Conservation (phyloP, 2,797 vertebrate species). For the Notolabrus celidotus region DNA sequence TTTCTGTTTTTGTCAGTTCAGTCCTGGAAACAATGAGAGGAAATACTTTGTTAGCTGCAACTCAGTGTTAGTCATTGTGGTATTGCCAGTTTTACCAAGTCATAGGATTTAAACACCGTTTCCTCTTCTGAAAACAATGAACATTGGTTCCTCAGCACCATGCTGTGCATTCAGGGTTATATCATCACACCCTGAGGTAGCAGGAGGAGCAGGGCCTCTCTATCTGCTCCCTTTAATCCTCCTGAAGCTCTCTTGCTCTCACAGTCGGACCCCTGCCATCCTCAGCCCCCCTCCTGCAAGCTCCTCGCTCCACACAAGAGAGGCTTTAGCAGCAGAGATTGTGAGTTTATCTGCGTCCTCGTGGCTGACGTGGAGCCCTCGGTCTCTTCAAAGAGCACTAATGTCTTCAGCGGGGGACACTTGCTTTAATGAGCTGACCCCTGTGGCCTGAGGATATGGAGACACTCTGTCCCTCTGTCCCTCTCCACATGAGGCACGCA, state of each 20-base stretch:
- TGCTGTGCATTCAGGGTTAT: background rate
- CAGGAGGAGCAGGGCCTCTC: constrained; percentile 19
- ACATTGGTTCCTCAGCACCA: background rate
- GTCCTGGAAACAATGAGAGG: background rate
- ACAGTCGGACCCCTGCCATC: constrained; percentile 23
- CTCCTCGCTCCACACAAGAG: constrained; percentile 54
- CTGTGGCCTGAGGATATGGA: constrained; percentile 62
- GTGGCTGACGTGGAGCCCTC: constrained; percentile 52
- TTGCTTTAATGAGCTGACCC: constrained; percentile 55
- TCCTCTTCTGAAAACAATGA: background rate
- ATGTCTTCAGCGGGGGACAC: constrained; percentile 44
- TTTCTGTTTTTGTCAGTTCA: background rate
- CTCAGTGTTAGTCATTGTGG: background rate
- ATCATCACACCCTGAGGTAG: constrained; percentile 6
- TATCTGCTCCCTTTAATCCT: constrained; percentile 26
- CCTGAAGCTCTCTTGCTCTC: constrained; percentile 26
- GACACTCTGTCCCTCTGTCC: constrained; percentile 53
- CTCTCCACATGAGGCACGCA: constrained; percentile 35
- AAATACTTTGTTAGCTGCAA: background rate
- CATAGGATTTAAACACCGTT: background rate
- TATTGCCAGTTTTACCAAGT: background rate
- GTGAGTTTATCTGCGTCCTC: constrained; percentile 62
- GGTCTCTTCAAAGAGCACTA: constrained; percentile 63
- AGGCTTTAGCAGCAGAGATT: constrained; percentile 67
- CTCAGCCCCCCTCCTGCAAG: constrained; percentile 22